Conservation (phyloP, 2,888 invertebrate genomes). For the Trissolcus japonicus region DNA sequence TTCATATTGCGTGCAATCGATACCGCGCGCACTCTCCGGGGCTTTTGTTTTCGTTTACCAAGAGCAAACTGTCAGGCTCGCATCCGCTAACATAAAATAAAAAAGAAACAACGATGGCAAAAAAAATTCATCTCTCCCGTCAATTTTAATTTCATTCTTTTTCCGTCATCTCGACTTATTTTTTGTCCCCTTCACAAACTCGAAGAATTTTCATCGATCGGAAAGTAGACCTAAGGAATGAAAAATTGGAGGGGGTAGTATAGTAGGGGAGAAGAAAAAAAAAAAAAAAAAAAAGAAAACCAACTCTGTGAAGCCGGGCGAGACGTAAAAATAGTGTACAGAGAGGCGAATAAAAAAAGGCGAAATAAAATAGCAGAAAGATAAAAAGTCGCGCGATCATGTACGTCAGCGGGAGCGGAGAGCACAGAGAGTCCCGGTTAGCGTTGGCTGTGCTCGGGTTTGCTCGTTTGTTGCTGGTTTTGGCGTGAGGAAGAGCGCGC, state of each 20-base stretch:
- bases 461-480: slow-evolving; percentile 38
- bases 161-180: too few relatives aligned
- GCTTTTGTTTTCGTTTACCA: slow-evolving; percentile 1
- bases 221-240: too few relatives aligned
- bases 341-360: slow-evolving; percentile 26
- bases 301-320: neutral
- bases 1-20: slow-evolving; percentile 37
- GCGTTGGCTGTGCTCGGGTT: slow-evolving; percentile 28
- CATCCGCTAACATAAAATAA: too few relatives aligned
- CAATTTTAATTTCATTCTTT: too few relatives aligned
- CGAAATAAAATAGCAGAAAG: slow-evolving; percentile 40
- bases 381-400: slow-evolving; percentile 43
- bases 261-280: neutral
- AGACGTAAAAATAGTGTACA: slow-evolving; percentile 12
- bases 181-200: too few relatives aligned
- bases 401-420: slow-evolving; percentile 50
- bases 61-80: neutral
- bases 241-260: too few relatives aligned
- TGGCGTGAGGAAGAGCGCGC: slow-evolving; percentile 60
- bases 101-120: too few relatives aligned
- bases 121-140: too few relatives aligned
- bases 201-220: too few relatives aligned
- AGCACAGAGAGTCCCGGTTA: slow-evolving; percentile 41
- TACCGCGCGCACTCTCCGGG: slow-evolving; percentile 14
- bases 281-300: slow-evolving; percentile 9